Percentiles rank a stretch among this genome's conserved stretches.
These are phyloP conservation scores for Uromys caudimaculatus DNA, from an alignment of 2,797 vertebrate species.

Conservation along the genomic window DNA sequence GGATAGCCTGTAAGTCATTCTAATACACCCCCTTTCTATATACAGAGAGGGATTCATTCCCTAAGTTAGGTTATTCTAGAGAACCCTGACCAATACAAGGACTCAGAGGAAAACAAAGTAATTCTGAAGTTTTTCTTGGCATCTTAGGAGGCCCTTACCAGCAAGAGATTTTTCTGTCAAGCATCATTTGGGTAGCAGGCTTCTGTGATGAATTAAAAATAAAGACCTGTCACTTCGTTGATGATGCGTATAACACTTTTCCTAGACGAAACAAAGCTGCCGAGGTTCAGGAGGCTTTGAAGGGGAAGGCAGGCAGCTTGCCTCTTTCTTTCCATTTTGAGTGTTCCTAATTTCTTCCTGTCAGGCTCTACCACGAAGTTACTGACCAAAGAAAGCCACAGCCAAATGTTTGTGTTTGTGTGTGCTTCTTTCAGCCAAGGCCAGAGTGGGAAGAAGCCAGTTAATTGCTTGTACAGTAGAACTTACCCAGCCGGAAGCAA, in stretches of 20 bases:
- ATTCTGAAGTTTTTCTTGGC: constrained; percentile 70
- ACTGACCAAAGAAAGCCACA: constrained; percentile 27
- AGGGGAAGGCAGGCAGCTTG: constrained; percentile 58
- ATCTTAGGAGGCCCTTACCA: constrained; percentile 58
- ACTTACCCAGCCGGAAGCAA: too few relatives aligned
- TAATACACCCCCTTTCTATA: neutral
- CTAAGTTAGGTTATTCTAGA: neutral
- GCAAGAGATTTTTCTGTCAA: constrained; percentile 73
- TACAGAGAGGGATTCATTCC: neutral
- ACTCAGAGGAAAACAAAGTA: constrained; percentile 54
- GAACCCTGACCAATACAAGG: neutral
- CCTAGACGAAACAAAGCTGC: constrained; percentile 63
- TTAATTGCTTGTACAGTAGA: neutral
- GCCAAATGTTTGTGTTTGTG: constrained; percentile 25
- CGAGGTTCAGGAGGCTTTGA: constrained; percentile 51
- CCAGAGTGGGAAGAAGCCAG: neutral
- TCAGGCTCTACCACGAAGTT: neutral
- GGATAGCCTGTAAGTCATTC: neutral
- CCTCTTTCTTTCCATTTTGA: constrained; percentile 43
- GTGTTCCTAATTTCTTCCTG: constrained; percentile 33
- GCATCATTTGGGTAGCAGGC: constrained; percentile 67
- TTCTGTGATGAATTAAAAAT: constrained; percentile 80
- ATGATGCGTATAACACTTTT: constrained; percentile 76
- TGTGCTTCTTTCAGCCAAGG: neutral
- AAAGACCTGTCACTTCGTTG: constrained; percentile 77